Base-by-base conservation (phyloP, 2,888 invertebrate species). In the Agonopterix arenella region DNA sequence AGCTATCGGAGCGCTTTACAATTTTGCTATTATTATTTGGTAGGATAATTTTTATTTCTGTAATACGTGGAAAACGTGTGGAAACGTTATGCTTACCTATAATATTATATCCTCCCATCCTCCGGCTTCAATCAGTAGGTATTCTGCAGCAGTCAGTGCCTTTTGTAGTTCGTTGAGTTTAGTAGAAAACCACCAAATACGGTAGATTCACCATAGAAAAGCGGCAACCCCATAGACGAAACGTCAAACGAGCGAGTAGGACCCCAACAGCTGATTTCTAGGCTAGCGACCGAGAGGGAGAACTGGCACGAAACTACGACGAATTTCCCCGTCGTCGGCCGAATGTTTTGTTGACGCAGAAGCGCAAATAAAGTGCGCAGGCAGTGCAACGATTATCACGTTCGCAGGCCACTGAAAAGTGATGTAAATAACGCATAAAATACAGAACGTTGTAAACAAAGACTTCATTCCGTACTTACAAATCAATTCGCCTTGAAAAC, bases 381-480 rank as follows among this genome's bases (percentile, higher is more conserved):
- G 84, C 84, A 85, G 82, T 85, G 84, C 84, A 85, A 81, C 84
- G 85, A 85, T 81, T 81, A 78, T 72, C 66, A 71, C 79, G 80
- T 83, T 83, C 66, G 84, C 76, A 85, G 83, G 81, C 84, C 82
- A 59, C 69, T 62, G 71, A 70, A 73, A 73, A 80, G 83, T 84
- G 80, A 81, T 83, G 85, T 84, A 86, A 85, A 86, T 86, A 88
- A 75, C 64, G 73, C 61, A 64, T 70, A 73, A 72, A 76, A 66
- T 72, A 62, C 64, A 68, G 64, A 72, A 73, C 63, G 73, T 61
- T 64, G 73, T 77, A 80, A 82, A 81, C 74, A 81, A 76, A 75
- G 68, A 75, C 70, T 62, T 57, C 56, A 52, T 51, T 46, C 62
- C 58, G 73, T 77, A 71, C 66, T 73, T 71, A 66, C 56, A 55